Percentiles rank a stretch among this genome's conserved stretches.
Evolutionary conservation across 2,113 vertebrate genomes (phyloP).

Genomic region (Alexandromys fortis): DNA sequence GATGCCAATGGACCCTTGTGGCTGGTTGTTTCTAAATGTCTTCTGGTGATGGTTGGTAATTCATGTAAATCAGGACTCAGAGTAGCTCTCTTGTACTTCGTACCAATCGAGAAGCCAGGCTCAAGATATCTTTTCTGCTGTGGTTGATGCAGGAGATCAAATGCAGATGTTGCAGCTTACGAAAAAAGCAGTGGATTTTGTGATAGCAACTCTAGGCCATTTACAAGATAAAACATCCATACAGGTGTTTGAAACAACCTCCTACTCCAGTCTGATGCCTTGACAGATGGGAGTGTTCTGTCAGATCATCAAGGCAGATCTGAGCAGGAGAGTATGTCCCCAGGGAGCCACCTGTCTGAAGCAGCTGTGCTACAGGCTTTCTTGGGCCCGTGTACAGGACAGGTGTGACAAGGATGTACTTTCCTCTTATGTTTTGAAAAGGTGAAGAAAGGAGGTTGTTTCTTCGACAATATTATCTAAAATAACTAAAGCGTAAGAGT

Average conservation of each 20-base stretch:
- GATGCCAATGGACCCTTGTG: not conserved
- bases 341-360: not conserved
- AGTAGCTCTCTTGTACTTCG: not conserved
- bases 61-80: not conserved
- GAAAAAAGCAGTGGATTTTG: conserved; percentile 24
- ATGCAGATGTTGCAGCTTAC: not conserved
- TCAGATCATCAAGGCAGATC: not conserved
- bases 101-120: not conserved
- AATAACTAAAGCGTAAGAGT: not conserved
- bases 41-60: not conserved
- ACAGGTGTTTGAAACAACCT: not conserved
- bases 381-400: not conserved
- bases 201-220: not conserved
- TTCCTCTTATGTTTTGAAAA: not conserved
- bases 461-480: not conserved
- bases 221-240: not conserved
- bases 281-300: not conserved
- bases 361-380: not conserved
- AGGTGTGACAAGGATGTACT: not conserved
- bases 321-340: not conserved
- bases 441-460: not conserved
- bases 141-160: not conserved
- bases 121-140: not conserved
- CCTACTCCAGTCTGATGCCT: not conserved
- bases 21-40: not conserved